Evolutionary conservation across 2,888 invertebrate genomes (phyloP).

Genomic region (Bhutanitis thaidina): DNA sequence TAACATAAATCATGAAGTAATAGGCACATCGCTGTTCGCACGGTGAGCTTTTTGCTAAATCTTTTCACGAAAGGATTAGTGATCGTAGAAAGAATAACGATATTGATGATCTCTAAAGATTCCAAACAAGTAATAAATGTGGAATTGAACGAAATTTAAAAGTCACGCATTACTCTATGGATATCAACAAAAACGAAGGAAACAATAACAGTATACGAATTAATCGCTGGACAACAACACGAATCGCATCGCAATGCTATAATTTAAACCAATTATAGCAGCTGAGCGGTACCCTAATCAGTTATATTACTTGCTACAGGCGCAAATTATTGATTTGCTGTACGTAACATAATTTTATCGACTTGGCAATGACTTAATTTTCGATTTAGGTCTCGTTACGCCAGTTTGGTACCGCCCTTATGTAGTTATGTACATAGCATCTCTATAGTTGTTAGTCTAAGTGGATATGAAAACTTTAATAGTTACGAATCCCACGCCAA

Average conservation of each 20-base stretch:
- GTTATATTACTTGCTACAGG: constrained; percentile 13
- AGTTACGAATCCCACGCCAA: no score
- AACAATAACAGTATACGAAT: not conserved
- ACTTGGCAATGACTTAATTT: not conserved
- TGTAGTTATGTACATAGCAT: no score
- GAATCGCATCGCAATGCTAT: not conserved
- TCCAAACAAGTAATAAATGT: no score
- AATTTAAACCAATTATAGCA: constrained; percentile 19
- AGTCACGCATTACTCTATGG: not conserved
- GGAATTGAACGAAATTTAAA: no score
- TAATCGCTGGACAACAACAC: constrained; percentile 1
- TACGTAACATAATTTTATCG: not conserved
- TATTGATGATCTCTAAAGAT: no score
- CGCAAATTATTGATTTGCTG: constrained; percentile 10
- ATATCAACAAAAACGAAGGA: not conserved
- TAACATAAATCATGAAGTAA: no score
- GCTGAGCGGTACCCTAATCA: constrained; percentile 5
- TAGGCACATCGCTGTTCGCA: no score
- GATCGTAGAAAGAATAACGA: no score
- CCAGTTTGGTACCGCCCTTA: not conserved
- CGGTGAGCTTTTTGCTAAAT: no score
- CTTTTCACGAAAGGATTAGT: no score
- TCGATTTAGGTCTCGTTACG: not conserved
- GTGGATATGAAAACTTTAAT: no score
- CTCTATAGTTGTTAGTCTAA: no score